A percentile compares a stretch with the other conserved stretches of the same genome.
Conservation (phyloP, 2,113 vertebrate genomes). For the Ailurus styani region DNA sequence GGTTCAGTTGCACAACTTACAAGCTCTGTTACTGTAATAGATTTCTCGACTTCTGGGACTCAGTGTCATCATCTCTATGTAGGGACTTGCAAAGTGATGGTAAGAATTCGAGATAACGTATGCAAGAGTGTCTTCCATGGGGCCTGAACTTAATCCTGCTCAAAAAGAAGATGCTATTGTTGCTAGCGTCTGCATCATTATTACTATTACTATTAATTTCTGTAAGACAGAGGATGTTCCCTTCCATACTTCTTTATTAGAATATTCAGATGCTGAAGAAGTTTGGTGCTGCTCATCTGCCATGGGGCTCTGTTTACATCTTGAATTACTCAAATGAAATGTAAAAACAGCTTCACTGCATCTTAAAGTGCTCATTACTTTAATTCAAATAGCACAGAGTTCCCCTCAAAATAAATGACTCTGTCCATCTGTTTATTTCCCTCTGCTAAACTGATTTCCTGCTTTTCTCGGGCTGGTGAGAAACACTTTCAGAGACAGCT, state of each 20-base stretch:
- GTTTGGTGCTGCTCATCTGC: conserved; percentile 48
- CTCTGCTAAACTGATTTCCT: conserved; percentile 67
- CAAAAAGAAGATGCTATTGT: not conserved
- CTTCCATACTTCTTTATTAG: not conserved
- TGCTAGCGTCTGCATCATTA: not conserved
- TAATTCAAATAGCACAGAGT: conserved; percentile 69
- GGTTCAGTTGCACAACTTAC: not conserved
- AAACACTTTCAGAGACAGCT: conserved; percentile 57
- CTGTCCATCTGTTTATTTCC: conserved; percentile 76
- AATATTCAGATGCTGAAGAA: not conserved
- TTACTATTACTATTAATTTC: not conserved
- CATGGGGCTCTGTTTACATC: conserved; percentile 64
- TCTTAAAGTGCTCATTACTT: conserved; percentile 73
- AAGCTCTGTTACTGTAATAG: not conserved
- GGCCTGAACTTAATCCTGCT: not conserved
- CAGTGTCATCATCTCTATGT: not conserved
- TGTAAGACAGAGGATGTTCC: not conserved
- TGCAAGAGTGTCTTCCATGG: not conserved
- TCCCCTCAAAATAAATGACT: conserved; percentile 68
- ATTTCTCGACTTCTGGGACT: not conserved
- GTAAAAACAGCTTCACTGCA: conserved; percentile 62
- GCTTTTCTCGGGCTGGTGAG: conserved; percentile 56
- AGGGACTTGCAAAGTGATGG: not conserved
- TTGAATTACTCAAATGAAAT: conserved; percentile 71
- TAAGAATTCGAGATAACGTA: not conserved